Evolutionary conservation across 2,113 vertebrate species (phyloP), one percentile per base, ranked within the genome.

Genomic region (Bagarius yarrelli): DNA sequence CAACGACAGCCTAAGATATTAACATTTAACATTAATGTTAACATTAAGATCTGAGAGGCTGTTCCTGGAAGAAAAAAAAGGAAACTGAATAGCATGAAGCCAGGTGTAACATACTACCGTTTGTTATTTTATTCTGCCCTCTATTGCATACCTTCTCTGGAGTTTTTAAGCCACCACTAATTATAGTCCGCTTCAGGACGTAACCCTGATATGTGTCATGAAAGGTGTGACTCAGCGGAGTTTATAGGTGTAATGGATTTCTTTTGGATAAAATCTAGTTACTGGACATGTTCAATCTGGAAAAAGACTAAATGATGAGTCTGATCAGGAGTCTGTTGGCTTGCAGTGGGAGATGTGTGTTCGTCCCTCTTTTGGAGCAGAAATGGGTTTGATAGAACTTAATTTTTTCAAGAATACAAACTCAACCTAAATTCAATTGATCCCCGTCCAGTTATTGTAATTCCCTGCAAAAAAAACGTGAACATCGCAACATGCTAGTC

Each of bases 1-100:
- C 76, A 84, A 63, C 36, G 60, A 34, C 25, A 60, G 23, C 52
- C 47, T 30, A 21, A 36, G 83, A 76, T 44, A 34, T 73, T 73
- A 73, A 73, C 27, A 14, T 73, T 55, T 55, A 55, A 32, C 16
- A 1, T 52, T 52, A 30, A 52, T 52, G 70, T 73, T 55, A 76
- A 44, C 36, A 25, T 82, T 81, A 74, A 56, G 56, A 53, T 61
- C 27, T 53, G 36, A 59, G 34, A 23, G 60, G 52, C 50, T 79
- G 79, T 63, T 55, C 80, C 75, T 82, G 83, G 69, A 80, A 11
- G 19, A 13, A 14, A 25, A 11, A 12, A 8, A 63, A 40, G 21
- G 5, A 1, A 30, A 8, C 4, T 1, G 21, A 23, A 1, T 21
- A 18, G 57, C 47, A 5, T 15, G 1, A 13, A 57, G 40, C 67